phyloP scores from a whole-genome alignment of 2,888 invertebrate species.

The Eristalis arbustorum region DNA sequence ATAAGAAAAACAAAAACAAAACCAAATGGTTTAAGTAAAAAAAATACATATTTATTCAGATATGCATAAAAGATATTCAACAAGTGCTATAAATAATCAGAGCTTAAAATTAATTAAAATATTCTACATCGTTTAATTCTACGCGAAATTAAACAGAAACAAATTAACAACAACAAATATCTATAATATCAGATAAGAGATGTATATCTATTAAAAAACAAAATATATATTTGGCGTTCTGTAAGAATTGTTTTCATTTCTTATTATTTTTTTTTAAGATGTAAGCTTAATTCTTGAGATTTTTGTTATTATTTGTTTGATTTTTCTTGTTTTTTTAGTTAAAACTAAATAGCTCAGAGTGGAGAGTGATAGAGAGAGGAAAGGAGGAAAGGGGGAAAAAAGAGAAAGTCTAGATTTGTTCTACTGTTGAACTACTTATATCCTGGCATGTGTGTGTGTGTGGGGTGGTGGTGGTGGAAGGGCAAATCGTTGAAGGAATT shows the following conservation, averaged over 20 bases:
- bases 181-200: slow-evolving; percentile 12
- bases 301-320: slow-evolving; percentile 17
- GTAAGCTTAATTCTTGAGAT: slow-evolving; percentile 20
- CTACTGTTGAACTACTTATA: slow-evolving; percentile 14
- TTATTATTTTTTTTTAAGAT: slow-evolving; percentile 22
- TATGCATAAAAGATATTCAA: slow-evolving; percentile 69
- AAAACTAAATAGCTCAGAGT: slow-evolving; percentile 42
- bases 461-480: background rate
- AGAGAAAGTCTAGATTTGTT: slow-evolving; percentile 16
- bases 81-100: slow-evolving; percentile 59
- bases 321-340: slow-evolving; percentile 5
- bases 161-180: slow-evolving; percentile 18
- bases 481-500: background rate
- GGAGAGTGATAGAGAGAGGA: slow-evolving; percentile 45
- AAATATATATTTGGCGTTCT: slow-evolving; percentile 6
- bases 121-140: slow-evolving; percentile 35
- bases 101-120: slow-evolving; percentile 51
- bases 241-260: background rate
- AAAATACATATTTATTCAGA: slow-evolving; percentile 56
- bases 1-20: background rate
- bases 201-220: slow-evolving; percentile 3
- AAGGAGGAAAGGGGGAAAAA: slow-evolving; percentile 37
- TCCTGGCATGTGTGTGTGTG: background rate
- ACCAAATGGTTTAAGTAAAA: slow-evolving; percentile 27
- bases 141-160: slow-evolving; percentile 34